These are phyloP conservation scores for Chaenodraco wilsoni DNA, from an alignment of 2,797 vertebrate genomes.

Conservation along the genomic window DNA sequence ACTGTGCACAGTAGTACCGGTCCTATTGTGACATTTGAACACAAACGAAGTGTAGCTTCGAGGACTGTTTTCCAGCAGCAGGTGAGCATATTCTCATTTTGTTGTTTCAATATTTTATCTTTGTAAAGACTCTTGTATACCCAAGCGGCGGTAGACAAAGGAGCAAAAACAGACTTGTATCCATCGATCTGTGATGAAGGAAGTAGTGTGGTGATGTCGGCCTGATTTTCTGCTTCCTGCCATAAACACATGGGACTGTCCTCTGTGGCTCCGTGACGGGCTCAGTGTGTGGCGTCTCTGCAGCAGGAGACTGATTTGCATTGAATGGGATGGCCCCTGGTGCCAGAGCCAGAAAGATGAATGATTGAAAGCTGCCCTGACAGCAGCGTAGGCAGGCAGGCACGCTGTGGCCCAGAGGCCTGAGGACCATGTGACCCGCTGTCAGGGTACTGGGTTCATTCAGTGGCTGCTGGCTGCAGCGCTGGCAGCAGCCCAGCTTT, in stretches of 20 bases:
- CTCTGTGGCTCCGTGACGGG: slow-evolving; percentile 52
- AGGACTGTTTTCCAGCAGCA: slow-evolving; percentile 35
- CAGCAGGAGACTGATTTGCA: slow-evolving; percentile 78
- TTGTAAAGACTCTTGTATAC: slow-evolving; percentile 45
- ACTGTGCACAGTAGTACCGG: slow-evolving; percentile 43
- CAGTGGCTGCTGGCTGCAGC: slow-evolving; percentile 80
- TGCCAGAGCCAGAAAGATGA: slow-evolving; percentile 74
- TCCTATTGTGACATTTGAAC: slow-evolving; percentile 45
- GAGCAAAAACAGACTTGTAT: slow-evolving; percentile 49
- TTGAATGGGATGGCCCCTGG: slow-evolving; percentile 69
- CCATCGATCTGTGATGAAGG: slow-evolving; percentile 65
- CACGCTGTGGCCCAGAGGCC: slow-evolving; percentile 75
- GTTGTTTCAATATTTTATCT: slow-evolving; percentile 2
- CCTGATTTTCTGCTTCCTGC: slow-evolving; percentile 67
- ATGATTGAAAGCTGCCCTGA: slow-evolving; percentile 80
- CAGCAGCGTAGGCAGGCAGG: slow-evolving; percentile 64
- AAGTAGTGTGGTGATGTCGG: slow-evolving; percentile 62
- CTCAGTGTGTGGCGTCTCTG: slow-evolving; percentile 69
- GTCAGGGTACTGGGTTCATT: slow-evolving; percentile 87
- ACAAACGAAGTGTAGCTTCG: slow-evolving; percentile 29
- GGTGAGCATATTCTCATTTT: slow-evolving; percentile 29
- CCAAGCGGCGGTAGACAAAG: slow-evolving; percentile 21
- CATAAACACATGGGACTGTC: slow-evolving; percentile 62
- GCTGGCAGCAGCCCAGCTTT: slow-evolving; percentile 81
- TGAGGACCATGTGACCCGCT: slow-evolving; percentile 82